Conservation (phyloP, 2,113 vertebrate genomes). For the Grammomys dolichurus region DNA sequence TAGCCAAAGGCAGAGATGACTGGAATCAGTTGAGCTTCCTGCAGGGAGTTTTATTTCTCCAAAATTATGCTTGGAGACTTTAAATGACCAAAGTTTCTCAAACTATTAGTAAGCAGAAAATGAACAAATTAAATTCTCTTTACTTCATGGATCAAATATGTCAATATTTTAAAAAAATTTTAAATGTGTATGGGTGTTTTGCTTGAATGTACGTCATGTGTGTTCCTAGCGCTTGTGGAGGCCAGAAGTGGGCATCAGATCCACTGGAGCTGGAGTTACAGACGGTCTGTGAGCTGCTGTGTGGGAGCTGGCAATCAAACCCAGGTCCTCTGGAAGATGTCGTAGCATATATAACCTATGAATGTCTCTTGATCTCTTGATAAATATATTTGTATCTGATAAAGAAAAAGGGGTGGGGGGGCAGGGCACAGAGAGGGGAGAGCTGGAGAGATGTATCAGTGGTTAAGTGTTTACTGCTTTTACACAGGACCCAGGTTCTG, state of each 20-base stretch:
- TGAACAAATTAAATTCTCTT: slow-evolving; percentile 58
- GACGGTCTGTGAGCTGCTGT: background rate
- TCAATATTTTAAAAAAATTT: slow-evolving; percentile 2
- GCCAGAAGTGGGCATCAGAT: background rate
- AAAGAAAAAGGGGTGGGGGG: no score
- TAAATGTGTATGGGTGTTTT: background rate
- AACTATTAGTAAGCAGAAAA: slow-evolving; percentile 53
- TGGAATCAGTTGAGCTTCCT: slow-evolving; percentile 15
- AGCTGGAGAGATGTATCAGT: background rate
- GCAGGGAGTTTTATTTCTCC: slow-evolving; percentile 33
- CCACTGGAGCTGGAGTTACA: background rate
- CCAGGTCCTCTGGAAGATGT: no score
- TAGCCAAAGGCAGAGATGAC: slow-evolving; percentile 28
- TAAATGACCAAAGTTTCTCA: slow-evolving; percentile 30
- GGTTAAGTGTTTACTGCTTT: background rate
- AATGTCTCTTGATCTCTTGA: no score
- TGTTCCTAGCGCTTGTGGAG: background rate
- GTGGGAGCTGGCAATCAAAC: no score
- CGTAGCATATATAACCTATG: no score
- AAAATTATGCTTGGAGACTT: slow-evolving; percentile 42
- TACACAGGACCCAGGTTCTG: no score
- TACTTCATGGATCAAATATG: slow-evolving; percentile 40
- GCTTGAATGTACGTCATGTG: background rate
- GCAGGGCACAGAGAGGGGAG: background rate
- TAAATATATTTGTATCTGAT: no score